A percentile compares a stretch with the other conserved stretches of the same genome.
Evolutionary conservation across 1,140 invertebrate species (phyloP).

Genomic region (Oncopodura yosiiana): DNA sequence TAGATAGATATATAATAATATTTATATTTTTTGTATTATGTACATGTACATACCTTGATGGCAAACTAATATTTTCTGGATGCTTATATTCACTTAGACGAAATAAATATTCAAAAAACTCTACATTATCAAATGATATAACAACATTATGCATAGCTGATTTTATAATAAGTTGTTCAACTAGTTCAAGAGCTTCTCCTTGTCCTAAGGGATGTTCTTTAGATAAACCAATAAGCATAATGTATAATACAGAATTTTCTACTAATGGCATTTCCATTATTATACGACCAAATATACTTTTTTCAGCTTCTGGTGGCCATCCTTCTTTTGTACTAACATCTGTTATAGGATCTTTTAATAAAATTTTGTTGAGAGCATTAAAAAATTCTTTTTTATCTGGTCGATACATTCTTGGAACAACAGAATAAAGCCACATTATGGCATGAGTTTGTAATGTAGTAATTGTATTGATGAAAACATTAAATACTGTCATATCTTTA

Average conservation of each 20-base stretch:
- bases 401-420: slow-evolving; percentile 62
- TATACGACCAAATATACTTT: slow-evolving; percentile 63
- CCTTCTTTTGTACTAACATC: slow-evolving; percentile 57
- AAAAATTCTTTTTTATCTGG: slow-evolving; percentile 62
- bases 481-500: slow-evolving; percentile 46
- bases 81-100: slow-evolving; percentile 82
- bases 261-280: slow-evolving; percentile 75
- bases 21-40: too few species aligned
- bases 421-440: slow-evolving; percentile 74
- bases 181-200: slow-evolving; percentile 72
- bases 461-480: slow-evolving; percentile 55
- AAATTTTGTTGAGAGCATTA: slow-evolving; percentile 64
- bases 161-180: slow-evolving; percentile 71
- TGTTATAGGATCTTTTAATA: slow-evolving; percentile 26
- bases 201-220: slow-evolving; percentile 73
- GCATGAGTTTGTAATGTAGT: slow-evolving; percentile 69
- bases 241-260: slow-evolving; percentile 68
- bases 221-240: slow-evolving; percentile 71
- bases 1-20: too few species aligned
- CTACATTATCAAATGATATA: slow-evolving; percentile 54
- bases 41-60: slow-evolving; percentile 52
- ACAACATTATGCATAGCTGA: slow-evolving; percentile 63
- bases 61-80: slow-evolving; percentile 82
- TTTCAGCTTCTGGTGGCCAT: slow-evolving; percentile 84
- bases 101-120: slow-evolving; percentile 81